Base-by-base conservation (phyloP, 2,113 vertebrate genomes). In the Chamaea fasciata region DNA sequence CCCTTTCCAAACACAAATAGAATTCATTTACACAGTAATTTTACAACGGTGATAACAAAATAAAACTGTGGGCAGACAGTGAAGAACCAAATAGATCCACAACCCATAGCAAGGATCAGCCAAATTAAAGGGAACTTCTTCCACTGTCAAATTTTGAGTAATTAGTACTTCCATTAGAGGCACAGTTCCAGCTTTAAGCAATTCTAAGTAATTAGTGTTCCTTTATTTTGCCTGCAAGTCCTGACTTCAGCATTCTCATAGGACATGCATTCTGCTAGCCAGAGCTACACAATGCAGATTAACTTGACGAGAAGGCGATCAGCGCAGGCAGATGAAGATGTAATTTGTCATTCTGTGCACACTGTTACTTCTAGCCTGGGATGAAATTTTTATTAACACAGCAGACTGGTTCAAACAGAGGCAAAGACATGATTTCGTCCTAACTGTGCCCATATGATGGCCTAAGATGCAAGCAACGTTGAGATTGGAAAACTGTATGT, bases 241-340 rank as follows among this genome's bases (percentile, higher is more conserved):
- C 95, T 95, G 89, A 97, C 91, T 97, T 95, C 95, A 96, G 95
- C 95, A 82, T 91, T 96, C 94, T 95, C 90, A 37, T 3, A 82
- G 81, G 71, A 95, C 33, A 82, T 5, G 3, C 95, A 94, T 92
- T 90, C 74, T 94, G 83, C 92, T 26, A 53, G 93, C 64, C 71
- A 63, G 81, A 95, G 83, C 71, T 13, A 1, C 78, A 86, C 92
- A 91, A 73, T 30, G 27, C 85, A 94, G 86, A 93, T 79, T 63
- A 94, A 91, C 78, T 93, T 49, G 13, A 69, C 56, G 39, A 74
- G 92, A 91, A 91, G 83, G 90, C 13, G 73, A 96, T 95, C 76
- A 86, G 63, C 50, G 12, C 0, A 21, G 77, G 89, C 92, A 96
- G 94, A 94, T 37, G 67, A 93, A 92, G 91, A 93, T 87, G 78